Evolutionary conservation across 1,140 invertebrate species (phyloP).

Genomic region (Papilio dardanus): DNA sequence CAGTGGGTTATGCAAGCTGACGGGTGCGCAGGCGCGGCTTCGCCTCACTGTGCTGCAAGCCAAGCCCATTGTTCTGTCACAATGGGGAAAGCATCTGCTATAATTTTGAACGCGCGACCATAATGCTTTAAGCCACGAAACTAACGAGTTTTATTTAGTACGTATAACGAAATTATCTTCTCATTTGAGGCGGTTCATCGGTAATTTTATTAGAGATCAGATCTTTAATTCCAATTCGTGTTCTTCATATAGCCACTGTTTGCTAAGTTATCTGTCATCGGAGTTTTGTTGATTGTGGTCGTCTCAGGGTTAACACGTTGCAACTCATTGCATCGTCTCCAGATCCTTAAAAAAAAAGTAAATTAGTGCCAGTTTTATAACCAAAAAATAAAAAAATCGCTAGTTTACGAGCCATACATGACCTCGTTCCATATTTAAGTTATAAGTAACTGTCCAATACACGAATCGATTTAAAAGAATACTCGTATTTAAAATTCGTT

Average conservation of each 20-base stretch:
- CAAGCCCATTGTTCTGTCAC: constrained; percentile 69
- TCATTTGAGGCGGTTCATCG: too few species aligned
- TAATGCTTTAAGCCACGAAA: constrained; percentile 41
- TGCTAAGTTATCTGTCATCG: too few species aligned
- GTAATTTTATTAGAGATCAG: too few species aligned
- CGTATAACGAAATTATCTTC: not conserved
- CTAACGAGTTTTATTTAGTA: not conserved
- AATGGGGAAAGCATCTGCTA: constrained; percentile 69
- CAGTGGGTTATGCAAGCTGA: constrained; percentile 53
- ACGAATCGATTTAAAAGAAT: not conserved
- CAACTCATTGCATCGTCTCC: too few species aligned
- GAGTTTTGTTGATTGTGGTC: too few species aligned
- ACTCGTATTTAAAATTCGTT: not conserved
- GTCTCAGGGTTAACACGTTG: too few species aligned
- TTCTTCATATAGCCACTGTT: too few species aligned
- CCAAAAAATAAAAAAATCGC: not conserved
- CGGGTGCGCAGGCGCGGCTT: constrained; percentile 33
- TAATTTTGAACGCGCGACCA: constrained; percentile 39
- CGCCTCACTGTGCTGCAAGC: constrained; percentile 59
- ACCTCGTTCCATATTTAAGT: constrained; percentile 7
- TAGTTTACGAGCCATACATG: not conserved
- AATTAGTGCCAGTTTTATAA: not conserved
- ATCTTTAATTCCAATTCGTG: too few species aligned
- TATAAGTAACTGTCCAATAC: not conserved
- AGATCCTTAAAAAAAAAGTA: too few species aligned